Evolutionary conservation across 2,113 vertebrate genomes (phyloP), one percentile per base, ranked within the genome.

Genomic region (Butorides virescens): DNA sequence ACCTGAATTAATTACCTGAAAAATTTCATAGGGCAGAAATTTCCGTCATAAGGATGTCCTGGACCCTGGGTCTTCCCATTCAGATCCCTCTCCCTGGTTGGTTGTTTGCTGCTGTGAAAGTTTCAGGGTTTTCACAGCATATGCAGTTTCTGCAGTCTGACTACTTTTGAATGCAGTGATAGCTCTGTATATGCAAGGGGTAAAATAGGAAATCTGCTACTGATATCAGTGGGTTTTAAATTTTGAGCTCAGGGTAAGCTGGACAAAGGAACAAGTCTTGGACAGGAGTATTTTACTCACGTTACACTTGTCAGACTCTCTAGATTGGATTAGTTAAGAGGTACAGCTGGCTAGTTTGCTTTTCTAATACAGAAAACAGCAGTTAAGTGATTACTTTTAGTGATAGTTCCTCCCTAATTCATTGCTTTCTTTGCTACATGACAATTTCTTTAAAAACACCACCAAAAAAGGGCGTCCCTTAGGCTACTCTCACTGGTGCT

Each of bases 1-100:
- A 88, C 67, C 34, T 82, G 61, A 92, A 95, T 91, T 92, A 82
- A 94, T 55, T 79, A 52, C 26, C 42, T 79, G 46, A 96, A 92
- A 82, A 50, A 73, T 53, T 75, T 85, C 53, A 68, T 22, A 82
- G 34, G 70, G 19, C 44, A 89, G 70, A 94, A 94, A 68, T 79
- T 52, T 72, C 47, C 34, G 42, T 50, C 44, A 58, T 49, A 81
- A 81, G n/a, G 53, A 87, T 0, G 0, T 49, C 27, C 25, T 85
- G 17, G 4, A 7, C 42, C 16, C 20, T 5, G 5, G 36, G 34
- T 61, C 30, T 65, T 85, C 19, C 32, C 15, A 37, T 30, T 81
- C 36, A 59, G 27, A 81, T 68, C 7, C 25, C 8, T 80, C 63
- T 90, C 11, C 16, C 14, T 44, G 18, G 5, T 10, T 75, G 13